A percentile compares a stretch with the other conserved stretches of the same genome.
Conservation (phyloP, 2,797 vertebrate species). For the Podargus strigoides region DNA sequence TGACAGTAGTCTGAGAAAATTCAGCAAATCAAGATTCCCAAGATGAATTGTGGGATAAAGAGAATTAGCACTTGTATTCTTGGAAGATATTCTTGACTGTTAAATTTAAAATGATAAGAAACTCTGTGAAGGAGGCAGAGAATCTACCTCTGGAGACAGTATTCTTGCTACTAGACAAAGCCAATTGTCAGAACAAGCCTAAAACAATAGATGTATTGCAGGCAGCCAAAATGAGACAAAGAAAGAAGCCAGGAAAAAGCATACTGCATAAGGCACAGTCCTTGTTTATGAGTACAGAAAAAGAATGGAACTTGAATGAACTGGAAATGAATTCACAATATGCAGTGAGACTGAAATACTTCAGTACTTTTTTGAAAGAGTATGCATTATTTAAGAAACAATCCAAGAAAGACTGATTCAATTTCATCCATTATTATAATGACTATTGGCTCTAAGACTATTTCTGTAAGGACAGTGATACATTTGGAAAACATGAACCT, state of each 20-base stretch:
- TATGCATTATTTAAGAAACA: background rate
- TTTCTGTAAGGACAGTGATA: background rate
- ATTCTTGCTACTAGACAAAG: background rate
- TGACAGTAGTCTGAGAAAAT: background rate
- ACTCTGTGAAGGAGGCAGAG: background rate
- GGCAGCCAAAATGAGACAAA: background rate
- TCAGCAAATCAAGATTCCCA: background rate
- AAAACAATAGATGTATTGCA: background rate
- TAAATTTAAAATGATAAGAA: background rate
- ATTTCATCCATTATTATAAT: background rate
- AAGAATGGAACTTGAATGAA: background rate
- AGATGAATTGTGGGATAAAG: background rate
- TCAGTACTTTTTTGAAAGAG: background rate
- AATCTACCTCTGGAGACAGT: background rate
- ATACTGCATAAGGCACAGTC: background rate
- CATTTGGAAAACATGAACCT: background rate
- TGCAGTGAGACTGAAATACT: background rate
- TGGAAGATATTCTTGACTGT: background rate
- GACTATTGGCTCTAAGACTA: background rate
- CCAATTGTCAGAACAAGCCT: background rate
- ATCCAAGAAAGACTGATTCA: background rate
- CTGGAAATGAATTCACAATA: background rate
- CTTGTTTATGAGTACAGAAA: background rate
- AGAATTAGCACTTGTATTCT: background rate
- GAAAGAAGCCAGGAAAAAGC: background rate